phyloP scores from a whole-genome alignment of 2,888 invertebrate genomes.

The Drosophila mercatorum region DNA sequence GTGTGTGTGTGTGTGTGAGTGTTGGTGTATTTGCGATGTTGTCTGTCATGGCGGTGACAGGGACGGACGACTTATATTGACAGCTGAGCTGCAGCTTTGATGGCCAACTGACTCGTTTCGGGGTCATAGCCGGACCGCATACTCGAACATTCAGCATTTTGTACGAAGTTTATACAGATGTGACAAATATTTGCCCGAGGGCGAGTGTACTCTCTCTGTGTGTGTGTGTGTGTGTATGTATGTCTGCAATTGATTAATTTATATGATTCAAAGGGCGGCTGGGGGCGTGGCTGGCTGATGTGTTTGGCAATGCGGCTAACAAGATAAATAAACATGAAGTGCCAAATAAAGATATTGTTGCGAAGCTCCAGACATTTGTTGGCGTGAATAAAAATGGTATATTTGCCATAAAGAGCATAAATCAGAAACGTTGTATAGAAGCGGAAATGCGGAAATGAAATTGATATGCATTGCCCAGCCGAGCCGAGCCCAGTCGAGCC shows the following conservation, averaged over 20 bases:
- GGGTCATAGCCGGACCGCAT: constrained; percentile 29
- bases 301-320: constrained; percentile 45
- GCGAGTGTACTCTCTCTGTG: constrained; percentile 22
- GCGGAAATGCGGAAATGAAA: neutral
- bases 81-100: constrained; percentile 66
- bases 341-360: constrained; percentile 43
- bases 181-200: constrained; percentile 60
- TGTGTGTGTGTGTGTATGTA: neutral
- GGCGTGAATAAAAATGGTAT: constrained; percentile 9
- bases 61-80: constrained; percentile 65
- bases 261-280: constrained; percentile 45
- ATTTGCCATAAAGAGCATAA: constrained; percentile 4
- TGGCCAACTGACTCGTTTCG: constrained; percentile 44
- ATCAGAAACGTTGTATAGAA: neutral
- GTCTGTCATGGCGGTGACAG: constrained; percentile 63
- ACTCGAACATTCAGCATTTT: constrained; percentile 38
- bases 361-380: constrained; percentile 32
- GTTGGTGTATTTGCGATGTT: constrained; percentile 49
- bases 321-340: constrained; percentile 54
- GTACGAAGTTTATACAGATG: constrained; percentile 56
- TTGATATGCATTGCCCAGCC: constrained; percentile 12
- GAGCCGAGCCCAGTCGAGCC: too few relatives aligned
- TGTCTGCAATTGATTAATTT: constrained; percentile 74
- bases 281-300: constrained; percentile 29
- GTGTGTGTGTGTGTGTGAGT: constrained; percentile 21